Evolutionary conservation across 2,113 vertebrate species (phyloP).

Genomic region (Pungitius pungitius): DNA sequence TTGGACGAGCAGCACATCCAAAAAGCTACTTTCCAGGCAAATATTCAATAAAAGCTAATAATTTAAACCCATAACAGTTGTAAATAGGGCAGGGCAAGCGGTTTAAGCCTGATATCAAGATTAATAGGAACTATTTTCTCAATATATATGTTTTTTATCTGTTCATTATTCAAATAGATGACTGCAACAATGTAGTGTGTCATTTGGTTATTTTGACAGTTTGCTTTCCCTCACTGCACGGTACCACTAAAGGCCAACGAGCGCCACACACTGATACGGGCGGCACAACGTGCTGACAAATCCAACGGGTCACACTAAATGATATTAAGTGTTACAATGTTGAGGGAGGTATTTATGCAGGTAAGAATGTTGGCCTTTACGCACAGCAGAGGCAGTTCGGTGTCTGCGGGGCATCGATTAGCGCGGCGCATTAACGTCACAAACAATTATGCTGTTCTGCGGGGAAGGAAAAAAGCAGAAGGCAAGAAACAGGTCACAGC

Average conservation of each 20-base stretch:
- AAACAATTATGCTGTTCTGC: constrained; percentile 32
- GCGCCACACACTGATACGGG: background rate
- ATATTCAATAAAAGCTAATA: background rate
- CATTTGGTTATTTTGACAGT: background rate
- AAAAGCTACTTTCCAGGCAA: background rate
- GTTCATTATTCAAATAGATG: background rate
- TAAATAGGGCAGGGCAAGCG: background rate
- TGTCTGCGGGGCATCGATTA: constrained; percentile 32
- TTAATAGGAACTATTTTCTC: background rate
- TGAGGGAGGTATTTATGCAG: background rate
- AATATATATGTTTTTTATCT: background rate
- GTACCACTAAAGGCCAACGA: background rate
- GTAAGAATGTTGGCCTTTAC: constrained; percentile 1
- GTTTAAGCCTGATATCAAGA: background rate
- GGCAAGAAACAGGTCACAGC: constrained; percentile 33
- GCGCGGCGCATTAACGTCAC: constrained; percentile 39
- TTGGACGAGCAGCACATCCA: background rate
- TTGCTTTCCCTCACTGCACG: background rate
- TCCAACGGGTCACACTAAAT: background rate
- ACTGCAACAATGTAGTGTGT: background rate
- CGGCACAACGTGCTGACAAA: constrained; percentile 26
- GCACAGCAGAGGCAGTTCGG: constrained; percentile 20
- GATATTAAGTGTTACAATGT: constrained; percentile 3
- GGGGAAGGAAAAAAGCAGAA: constrained; percentile 5
- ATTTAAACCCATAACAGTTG: background rate